Base-by-base conservation (phyloP, 2,888 invertebrate species). In the Troides helena region DNA sequence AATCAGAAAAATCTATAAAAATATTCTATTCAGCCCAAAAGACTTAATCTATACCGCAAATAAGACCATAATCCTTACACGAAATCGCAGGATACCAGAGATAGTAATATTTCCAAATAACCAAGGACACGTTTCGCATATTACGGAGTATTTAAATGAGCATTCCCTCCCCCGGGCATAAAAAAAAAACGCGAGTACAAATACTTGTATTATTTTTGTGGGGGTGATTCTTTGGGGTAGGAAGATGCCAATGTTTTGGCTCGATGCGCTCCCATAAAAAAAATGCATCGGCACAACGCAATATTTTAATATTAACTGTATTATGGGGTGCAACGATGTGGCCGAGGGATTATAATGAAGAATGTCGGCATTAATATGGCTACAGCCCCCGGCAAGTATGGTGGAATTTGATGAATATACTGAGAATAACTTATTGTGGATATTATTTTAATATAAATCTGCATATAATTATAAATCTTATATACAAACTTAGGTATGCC, bases 291-390 rank as follows among this genome's bases (percentile, higher is more conserved):
- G 88, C 79, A 79, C 83, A 76, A 83, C 85, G 89, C 90, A 90
- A 92, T 92, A 92, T 92, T 91, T 92, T 92, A 90, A 91, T 92
- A 92, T 92, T 90, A 90, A 90, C 90, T 85, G 85, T 87, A 83
- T 89, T 87, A 85, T 87, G 81, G 91, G 89, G 87, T 85, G 85
- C 84, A 84, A 77, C 72, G 81, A 78, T 88, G 89, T 87, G 87
- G 86, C 84, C 79, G 77, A 75, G 72, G 80, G 77, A 79, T 77
- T 77, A 78, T 72, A 76, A 70, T 79, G 76, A 82, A 78, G 71
- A 77, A 81, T 80, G 78, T 75, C 70, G 46, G 75, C 78, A 79
- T 78, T 85, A 82, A 74, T 77, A 72, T 86, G 81, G 89, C 75
- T 81, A 70, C 62, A 76, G 59, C 71, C 43, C 60, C 56, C 62